Base-by-base conservation (phyloP, 2,113 vertebrate species). In the Strigops habroptila region DNA sequence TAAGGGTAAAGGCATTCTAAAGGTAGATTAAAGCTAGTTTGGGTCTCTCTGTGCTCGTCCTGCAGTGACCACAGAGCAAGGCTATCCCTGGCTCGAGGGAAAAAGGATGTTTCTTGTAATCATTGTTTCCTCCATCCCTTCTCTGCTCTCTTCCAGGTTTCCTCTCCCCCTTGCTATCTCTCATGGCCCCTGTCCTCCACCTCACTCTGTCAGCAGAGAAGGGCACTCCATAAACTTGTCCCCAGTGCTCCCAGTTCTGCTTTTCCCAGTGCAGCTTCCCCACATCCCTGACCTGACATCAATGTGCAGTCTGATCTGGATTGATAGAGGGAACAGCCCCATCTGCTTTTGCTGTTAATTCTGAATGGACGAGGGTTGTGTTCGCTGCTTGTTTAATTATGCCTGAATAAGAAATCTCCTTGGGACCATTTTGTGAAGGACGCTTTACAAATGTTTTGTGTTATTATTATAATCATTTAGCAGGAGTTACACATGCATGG, bases 401-500 rank as follows among this genome's bases (percentile, higher is more conserved):
- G 79, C 64, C 53, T 88, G 79, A 78, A 69, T 85, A 69, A 84
- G 74, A 88, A 85, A 82, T 60, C 74, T 83, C 90, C 74, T 83
- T 77, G 75, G 83, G 79, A 63, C 65, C 48, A 19, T 85, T 90
- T 92, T 1, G 3, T 90, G 90, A 92, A 90, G 86, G 92, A 92
- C 49, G 63, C 64, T 95, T 94, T 82, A 78, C 92, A 85, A 77
- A 92, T 73, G 78, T 85, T 95, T 90, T 78, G 60, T 74, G 28
- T 90, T 90, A 51, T 71, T 51, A 79, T 80, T 52, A 28, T 64
- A 76, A 83, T 52, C 57, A 88, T 73, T 33, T 53, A 85, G 69
- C 3, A 3, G 43, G 79, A 85, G 70, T 90, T 92, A 82, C n/a
- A 52, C 60, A 39, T 44, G 86, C 57, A 19, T 80, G 43, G 64